These are phyloP conservation scores for Spheniscus mendiculus DNA, from an alignment of 2,113 vertebrate genomes.

Conservation along the genomic window DNA sequence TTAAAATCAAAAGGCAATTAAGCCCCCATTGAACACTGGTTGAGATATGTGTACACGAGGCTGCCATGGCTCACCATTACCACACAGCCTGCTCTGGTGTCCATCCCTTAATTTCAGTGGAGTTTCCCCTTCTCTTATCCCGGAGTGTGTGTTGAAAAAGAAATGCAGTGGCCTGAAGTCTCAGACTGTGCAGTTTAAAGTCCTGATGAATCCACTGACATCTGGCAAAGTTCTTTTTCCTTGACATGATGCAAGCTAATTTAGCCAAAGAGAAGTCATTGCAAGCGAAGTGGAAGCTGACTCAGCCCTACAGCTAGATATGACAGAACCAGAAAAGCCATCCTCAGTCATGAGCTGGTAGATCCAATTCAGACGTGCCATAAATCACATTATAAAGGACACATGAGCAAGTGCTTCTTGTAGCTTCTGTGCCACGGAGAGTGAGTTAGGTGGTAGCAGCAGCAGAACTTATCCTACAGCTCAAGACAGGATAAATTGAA, in stretches of 20 bases:
- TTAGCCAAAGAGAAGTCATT: background rate
- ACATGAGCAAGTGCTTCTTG: background rate
- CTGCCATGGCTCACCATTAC: background rate
- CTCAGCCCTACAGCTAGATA: background rate
- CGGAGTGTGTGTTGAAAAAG: background rate
- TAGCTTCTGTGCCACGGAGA: background rate
- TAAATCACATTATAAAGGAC: background rate
- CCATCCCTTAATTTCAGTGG: background rate
- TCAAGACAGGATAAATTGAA: background rate
- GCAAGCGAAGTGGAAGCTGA: background rate
- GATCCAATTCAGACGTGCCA: slow-evolving; percentile 18
- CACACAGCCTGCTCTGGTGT: background rate
- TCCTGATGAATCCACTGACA: background rate
- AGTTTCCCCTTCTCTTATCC: background rate
- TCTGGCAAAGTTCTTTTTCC: background rate
- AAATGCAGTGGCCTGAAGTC: background rate
- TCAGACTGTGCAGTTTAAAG: background rate
- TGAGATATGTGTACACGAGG: background rate
- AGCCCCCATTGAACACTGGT: background rate
- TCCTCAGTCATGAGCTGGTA: background rate
- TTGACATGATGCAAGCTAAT: background rate
- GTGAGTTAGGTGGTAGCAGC: background rate
- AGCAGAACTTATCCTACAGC: background rate
- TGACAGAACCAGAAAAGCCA: background rate
- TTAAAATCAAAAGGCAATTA: background rate